phyloP scores from a whole-genome alignment of 1,140 invertebrate species.

The Saccostrea glomerata region DNA sequence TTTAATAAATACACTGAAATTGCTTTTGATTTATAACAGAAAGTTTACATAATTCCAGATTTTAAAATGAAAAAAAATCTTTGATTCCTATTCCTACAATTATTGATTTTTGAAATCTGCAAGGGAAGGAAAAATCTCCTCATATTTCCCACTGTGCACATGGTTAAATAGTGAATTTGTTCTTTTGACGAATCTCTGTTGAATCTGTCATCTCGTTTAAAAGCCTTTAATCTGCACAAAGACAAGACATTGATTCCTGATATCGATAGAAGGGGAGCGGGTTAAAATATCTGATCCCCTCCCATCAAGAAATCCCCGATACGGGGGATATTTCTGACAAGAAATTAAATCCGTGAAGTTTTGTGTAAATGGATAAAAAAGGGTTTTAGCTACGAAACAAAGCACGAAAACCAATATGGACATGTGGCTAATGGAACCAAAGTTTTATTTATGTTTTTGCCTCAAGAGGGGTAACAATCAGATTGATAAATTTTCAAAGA shows the following conservation, averaged over 20 bases:
- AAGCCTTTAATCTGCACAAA: neutral
- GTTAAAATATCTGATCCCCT: constrained; percentile 8
- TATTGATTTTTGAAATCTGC: neutral
- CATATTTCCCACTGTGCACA: neutral
- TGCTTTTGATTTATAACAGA: neutral
- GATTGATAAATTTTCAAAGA: too few relatives aligned
- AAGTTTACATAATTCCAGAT: neutral
- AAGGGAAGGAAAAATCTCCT: neutral
- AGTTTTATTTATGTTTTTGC: neutral
- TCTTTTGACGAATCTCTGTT: neutral
- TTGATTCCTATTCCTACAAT: neutral
- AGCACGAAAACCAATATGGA: constrained; percentile 1
- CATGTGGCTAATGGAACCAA: neutral
- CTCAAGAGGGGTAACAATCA: too few relatives aligned
- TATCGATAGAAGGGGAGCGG: neutral
- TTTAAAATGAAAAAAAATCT: neutral
- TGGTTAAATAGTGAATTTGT: neutral
- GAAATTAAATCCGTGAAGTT: neutral
- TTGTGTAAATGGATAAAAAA: constrained; percentile 3
- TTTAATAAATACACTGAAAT: neutral
- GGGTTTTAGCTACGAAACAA: neutral
- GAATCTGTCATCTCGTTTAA: constrained; percentile 11
- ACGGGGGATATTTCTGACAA: neutral
- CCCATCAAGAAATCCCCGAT: neutral
- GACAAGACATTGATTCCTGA: constrained; percentile 22